A percentile compares a stretch with the other conserved stretches of the same genome.
Conservation (phyloP, 92 coral and sea anemone species). For the Siderastrea radians region DNA sequence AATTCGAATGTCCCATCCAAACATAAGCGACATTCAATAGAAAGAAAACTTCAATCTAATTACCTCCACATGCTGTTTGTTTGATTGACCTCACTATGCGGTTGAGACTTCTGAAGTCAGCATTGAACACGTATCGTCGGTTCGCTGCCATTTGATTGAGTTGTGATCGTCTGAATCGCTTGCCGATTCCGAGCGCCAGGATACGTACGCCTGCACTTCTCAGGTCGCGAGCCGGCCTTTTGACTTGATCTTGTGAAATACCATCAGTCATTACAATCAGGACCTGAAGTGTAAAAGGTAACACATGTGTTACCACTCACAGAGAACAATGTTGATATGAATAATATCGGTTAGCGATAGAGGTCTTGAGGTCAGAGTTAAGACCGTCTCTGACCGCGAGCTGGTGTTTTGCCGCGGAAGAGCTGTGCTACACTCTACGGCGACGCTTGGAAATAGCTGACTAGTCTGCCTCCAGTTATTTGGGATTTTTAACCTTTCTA, state of each 20-base stretch:
- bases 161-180: conserved; percentile 47
- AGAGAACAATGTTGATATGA: too few relatives aligned
- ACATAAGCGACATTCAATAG: too few relatives aligned
- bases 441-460: too few relatives aligned
- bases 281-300: conserved; percentile 9
- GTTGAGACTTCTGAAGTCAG: conserved; percentile 70
- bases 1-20: too few relatives aligned
- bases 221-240: conserved; percentile 52
- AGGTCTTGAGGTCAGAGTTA: too few relatives aligned
- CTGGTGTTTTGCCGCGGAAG: too few relatives aligned
- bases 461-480: too few relatives aligned
- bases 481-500: too few relatives aligned
- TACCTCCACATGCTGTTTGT: conserved; percentile 78
- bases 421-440: too few relatives aligned
- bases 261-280: conserved; percentile 90
- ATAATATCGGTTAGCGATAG: too few relatives aligned
- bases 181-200: conserved; percentile 78
- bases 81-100: conserved; percentile 71
- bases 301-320: too few relatives aligned
- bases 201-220: conserved; percentile 70
- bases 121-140: conserved; percentile 69
- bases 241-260: conserved; percentile 75
- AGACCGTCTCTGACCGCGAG: too few relatives aligned
- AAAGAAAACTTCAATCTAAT: not conserved
- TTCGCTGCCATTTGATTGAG: conserved; percentile 75